Evolutionary conservation across 2,797 vertebrate species (phyloP).

Genomic region (Enteromius viviparus): DNA sequence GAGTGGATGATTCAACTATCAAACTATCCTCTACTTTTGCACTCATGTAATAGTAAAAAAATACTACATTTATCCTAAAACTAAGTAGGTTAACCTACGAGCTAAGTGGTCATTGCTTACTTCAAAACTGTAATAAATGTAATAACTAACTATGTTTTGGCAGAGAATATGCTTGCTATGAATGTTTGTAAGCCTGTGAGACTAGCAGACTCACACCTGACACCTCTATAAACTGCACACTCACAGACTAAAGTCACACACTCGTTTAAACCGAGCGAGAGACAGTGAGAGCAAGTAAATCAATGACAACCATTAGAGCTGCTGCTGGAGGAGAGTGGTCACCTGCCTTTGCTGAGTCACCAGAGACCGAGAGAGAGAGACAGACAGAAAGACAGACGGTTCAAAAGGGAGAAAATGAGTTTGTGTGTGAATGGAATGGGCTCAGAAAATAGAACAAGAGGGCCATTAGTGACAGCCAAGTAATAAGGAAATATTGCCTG

Average conservation of each 20-base stretch:
- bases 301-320: conserved; percentile 46
- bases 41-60: no score
- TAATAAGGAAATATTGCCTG: conserved; percentile 21
- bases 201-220: background rate
- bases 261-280: background rate
- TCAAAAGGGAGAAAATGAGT: background rate
- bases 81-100: background rate
- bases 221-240: background rate
- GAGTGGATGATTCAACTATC: background rate
- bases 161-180: background rate
- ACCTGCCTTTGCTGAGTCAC: conserved; percentile 50
- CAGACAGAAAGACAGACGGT: background rate
- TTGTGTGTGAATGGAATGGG: conserved; percentile 13
- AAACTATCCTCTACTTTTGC: no score
- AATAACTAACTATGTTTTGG: background rate
- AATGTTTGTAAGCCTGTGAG: background rate
- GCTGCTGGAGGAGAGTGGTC: conserved; percentile 28
- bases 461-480: conserved; percentile 31
- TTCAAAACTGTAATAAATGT: background rate
- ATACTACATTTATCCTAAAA: no score
- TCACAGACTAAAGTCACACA: conserved; percentile 11
- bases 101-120: background rate
- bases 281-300: conserved; percentile 31
- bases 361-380: conserved; percentile 26
- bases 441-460: conserved; percentile 34